phyloP scores from a whole-genome alignment of 2,888 invertebrate species.

The Caenorhabditis doughertyi region DNA sequence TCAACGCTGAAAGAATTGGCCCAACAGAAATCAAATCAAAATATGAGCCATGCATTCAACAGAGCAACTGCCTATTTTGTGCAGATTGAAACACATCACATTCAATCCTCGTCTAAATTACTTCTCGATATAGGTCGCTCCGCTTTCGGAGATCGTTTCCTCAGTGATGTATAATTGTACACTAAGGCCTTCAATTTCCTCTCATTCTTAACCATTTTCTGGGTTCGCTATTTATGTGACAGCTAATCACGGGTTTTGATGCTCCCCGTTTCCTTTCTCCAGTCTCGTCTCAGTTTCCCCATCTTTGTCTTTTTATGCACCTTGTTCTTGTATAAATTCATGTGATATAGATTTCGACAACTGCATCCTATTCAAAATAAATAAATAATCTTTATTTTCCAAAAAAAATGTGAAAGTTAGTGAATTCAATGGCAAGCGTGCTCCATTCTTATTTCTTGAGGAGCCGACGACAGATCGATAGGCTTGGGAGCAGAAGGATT shows the following conservation, averaged over 20 bases:
- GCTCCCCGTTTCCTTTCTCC: constrained; percentile 27
- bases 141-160: constrained; percentile 63
- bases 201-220: constrained; percentile 36
- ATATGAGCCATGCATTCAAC: constrained; percentile 68
- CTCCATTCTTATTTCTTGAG: constrained; percentile 52
- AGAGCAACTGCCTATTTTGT: constrained; percentile 70
- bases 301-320: constrained; percentile 30
- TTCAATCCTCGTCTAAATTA: constrained; percentile 64
- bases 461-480: constrained; percentile 45
- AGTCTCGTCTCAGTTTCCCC: constrained; percentile 3
- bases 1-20: constrained; percentile 74
- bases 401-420: neutral
- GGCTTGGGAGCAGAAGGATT: constrained; percentile 40
- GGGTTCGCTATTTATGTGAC: constrained; percentile 36
- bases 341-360: constrained; percentile 18
- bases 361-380: constrained; percentile 9
- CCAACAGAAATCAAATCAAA: constrained; percentile 66
- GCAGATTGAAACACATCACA: constrained; percentile 69
- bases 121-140: constrained; percentile 54
- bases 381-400: neutral
- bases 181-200: neutral
- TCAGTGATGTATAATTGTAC: constrained; percentile 64
- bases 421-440: constrained; percentile 41
- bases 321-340: constrained; percentile 27
- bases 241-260: constrained; percentile 38